These are phyloP conservation scores for Hucho hucho DNA, from an alignment of 2,113 vertebrate species.

Conservation along the genomic window DNA sequence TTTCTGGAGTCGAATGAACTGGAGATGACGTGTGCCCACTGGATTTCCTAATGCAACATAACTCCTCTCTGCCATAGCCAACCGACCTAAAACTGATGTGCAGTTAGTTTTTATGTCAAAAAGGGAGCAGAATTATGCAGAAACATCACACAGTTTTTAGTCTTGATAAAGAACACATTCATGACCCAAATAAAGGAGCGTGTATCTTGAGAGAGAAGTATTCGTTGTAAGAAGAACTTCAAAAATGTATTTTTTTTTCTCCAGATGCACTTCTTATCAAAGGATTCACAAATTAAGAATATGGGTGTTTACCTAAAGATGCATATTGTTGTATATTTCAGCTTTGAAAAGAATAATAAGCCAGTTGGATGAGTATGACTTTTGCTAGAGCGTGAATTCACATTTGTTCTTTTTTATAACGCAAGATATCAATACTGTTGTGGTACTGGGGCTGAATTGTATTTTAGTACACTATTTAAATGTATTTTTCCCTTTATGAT, in stretches of 20 bases:
- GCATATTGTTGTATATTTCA: constrained; percentile 91
- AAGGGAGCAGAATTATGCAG: constrained; percentile 64
- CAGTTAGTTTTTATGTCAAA: constrained; percentile 32
- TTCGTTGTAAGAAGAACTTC: constrained; percentile 53
- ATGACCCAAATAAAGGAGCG: constrained; percentile 30
- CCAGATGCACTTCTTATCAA: constrained; percentile 91
- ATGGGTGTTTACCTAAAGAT: constrained; percentile 91
- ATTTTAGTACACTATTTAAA: constrained; percentile 82
- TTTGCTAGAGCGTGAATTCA: constrained; percentile 60
- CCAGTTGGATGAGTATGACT: constrained; percentile 27
- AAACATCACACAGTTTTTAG: constrained; percentile 21
- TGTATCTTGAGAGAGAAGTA: constrained; percentile 27
- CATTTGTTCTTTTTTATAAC: constrained; percentile 80
- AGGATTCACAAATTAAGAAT: constrained; percentile 72
- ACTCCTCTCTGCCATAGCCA: constrained; percentile 57
- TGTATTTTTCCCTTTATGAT: constrained; percentile 84
- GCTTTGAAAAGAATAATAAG: constrained; percentile 58
- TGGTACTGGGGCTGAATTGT: constrained; percentile 62
- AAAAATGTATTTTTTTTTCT: constrained; percentile 77
- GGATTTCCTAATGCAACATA: constrained; percentile 64
- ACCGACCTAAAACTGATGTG: constrained; percentile 44
- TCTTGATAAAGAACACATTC: constrained; percentile 34
- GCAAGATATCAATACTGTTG: constrained; percentile 65
- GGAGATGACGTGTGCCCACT: constrained; percentile 31
- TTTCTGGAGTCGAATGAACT: neutral